These are phyloP conservation scores for Enhydra lutris DNA, from an alignment of 2,113 vertebrate species.

Conservation along the genomic window DNA sequence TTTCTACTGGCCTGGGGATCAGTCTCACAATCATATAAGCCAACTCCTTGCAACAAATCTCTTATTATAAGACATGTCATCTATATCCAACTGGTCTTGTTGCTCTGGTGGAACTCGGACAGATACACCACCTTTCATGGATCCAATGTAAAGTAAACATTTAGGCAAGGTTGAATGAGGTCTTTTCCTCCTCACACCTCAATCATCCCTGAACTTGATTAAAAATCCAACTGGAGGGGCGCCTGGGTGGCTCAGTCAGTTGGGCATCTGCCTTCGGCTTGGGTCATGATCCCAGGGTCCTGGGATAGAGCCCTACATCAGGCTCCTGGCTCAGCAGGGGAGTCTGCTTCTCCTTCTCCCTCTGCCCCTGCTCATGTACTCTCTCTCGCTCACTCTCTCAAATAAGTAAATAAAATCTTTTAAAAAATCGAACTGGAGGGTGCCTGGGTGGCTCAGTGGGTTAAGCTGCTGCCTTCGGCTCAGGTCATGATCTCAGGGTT, in stretches of 20 bases:
- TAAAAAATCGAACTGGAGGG: neutral
- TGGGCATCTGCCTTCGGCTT: too few species aligned
- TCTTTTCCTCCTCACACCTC: neutral
- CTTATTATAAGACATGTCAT: neutral
- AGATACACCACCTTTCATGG: neutral
- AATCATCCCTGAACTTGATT: neutral
- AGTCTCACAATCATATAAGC: neutral
- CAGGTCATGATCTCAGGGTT: neutral
- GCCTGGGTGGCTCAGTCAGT: too few species aligned
- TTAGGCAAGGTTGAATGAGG: neutral
- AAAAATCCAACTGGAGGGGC: neutral
- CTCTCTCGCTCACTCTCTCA: too few species aligned
- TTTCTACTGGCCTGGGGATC: neutral
- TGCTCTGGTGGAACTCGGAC: neutral
- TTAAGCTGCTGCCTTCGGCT: too few species aligned
- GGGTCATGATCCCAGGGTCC: too few species aligned
- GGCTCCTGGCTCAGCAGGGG: too few species aligned
- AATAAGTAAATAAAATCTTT: too few species aligned
- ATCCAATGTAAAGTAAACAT: neutral
- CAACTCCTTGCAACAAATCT: neutral
- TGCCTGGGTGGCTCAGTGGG: too few species aligned
- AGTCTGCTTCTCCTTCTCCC: too few species aligned
- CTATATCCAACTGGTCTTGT: neutral
- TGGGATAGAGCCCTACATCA: too few species aligned
- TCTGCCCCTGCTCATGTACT: too few species aligned